Evolutionary conservation across 2,797 vertebrate genomes (phyloP), one percentile per base, ranked within the genome.

Genomic region (Acestrorhynchus altus): DNA sequence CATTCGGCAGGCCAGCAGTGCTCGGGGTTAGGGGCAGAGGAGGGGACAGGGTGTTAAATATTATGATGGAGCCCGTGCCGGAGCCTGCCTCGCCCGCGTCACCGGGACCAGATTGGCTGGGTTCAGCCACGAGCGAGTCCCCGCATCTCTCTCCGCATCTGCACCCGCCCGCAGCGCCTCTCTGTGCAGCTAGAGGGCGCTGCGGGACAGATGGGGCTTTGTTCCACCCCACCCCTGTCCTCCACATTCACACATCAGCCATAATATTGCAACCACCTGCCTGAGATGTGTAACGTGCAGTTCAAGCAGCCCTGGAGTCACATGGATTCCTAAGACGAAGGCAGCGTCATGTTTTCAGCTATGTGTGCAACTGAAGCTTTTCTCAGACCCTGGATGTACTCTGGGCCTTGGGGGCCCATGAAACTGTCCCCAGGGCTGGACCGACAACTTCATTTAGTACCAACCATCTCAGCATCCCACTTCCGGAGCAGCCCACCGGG

Each of bases 71-170:
- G 92, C 93, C 83, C 89, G 60, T 84, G 86, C 81, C 84, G 93
- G 95, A 95, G 91, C 95, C 94, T 92, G 94, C 95, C 95, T 95
- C 90, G 82, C 90, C 90, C 90, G 91, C 97, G 97, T 99, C 97
- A 98, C 86, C 90, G 93, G 84, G 86, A 90, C 88, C 93, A 95
- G 96, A 96, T 96, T 94, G 90, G 92, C 35, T 63, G 60, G 18
- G 31, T 63, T 40, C 88, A 81, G 85, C 91, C 88, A 90, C 90
- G 90, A 93, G 86, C 90, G 93, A 90, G 94, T 91, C 92, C 88
- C 89, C 90, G 81, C 84, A 82, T 18, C 22, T 51, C 54, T 76
- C 69, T 79, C 74, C 81, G 83, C 65, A 71, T 72, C 31, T 63
- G 49, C 71, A 5, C 52, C 77, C 77, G 87, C 77, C 85, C 94